These are phyloP conservation scores for Xiphias gladius DNA, from an alignment of 2,113 vertebrate genomes.

Conservation along the genomic window DNA sequence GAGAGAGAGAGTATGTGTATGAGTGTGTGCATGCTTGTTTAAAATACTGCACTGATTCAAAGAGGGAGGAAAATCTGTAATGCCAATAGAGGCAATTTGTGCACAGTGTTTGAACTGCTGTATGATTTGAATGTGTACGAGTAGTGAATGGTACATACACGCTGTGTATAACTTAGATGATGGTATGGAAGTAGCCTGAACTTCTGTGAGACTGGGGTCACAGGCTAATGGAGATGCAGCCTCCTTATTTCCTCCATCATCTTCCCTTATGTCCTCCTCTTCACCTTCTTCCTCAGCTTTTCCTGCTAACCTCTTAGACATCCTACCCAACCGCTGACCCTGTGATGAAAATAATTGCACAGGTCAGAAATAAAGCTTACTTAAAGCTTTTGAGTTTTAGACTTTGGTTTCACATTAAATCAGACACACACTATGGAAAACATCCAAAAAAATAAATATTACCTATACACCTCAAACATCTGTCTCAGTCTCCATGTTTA, in stretches of 20 bases:
- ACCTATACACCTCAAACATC: background rate
- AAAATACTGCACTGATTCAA: constrained; percentile 6
- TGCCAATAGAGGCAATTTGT: constrained; percentile 34
- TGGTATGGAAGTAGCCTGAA: constrained; percentile 88
- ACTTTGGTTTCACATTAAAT: background rate
- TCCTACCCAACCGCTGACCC: constrained; percentile 67
- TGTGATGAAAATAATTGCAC: constrained; percentile 53
- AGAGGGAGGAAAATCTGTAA: constrained; percentile 20
- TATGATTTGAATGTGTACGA: constrained; percentile 74
- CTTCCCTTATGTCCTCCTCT: constrained; percentile 67
- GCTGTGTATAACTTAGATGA: constrained; percentile 89
- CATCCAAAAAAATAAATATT: background rate
- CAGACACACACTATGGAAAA: constrained; percentile 6
- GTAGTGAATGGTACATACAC: constrained; percentile 95
- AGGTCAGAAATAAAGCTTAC: constrained; percentile 4
- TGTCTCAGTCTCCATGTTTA: background rate
- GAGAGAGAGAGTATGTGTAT: background rate
- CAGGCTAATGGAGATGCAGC: constrained; percentile 86
- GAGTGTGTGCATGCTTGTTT: constrained; percentile 42
- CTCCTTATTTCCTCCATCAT: constrained; percentile 55
- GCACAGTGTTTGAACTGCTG: constrained; percentile 44
- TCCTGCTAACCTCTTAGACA: constrained; percentile 81
- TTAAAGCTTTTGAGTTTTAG: background rate
- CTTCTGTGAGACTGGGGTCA: constrained; percentile 93
- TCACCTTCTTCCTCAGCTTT: constrained; percentile 81